Evolutionary conservation across 2,797 vertebrate species (phyloP), one percentile per base, ranked within the genome.

Genomic region (Darevskia nairensis): DNA sequence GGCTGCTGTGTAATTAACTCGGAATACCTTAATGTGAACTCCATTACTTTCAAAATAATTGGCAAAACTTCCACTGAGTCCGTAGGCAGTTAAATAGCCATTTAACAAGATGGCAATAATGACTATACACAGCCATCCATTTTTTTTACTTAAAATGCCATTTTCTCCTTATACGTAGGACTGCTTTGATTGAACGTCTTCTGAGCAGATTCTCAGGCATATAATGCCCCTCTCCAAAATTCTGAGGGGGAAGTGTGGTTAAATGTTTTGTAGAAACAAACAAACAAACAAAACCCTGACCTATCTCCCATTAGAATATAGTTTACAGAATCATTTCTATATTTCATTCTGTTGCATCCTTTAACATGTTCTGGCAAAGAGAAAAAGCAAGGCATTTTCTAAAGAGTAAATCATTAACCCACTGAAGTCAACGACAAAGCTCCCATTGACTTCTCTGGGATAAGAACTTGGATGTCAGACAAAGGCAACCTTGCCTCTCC

Each of bases 151-250:
- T 89, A 93, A 94, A 94, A 91, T 84, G 80, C 84, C 93, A 82
- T 88, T 93, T 95, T 94, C 86, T 91, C 88, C 91, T 90, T 83
- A 92, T 91, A 92, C 90, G 89, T 92, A 94, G 89, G 25, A 21
- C 64, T 87, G 91, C 91, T 95, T 92, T 88, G 93, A 91, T 93
- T 95, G 92, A 90, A 86, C 90, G 91, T 93, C 92, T 91, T 94
- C 93, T 95, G 93, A 86, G 84, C 93, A 85, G 82, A 80, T 50
- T 87, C 87, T 87, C 85, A 88, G 81, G 89, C 0, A 81, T 39
- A 61, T 35, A 39, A 0, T 4, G 72, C 41, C 10, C 23, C n/a
- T 2, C 17, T 80, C 39, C 44, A 11, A 46, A 55, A 59, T 46
- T 75, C 64, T 82, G 15, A 32, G 41, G 17, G 13, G 19, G 3